These are phyloP conservation scores for Drepana arcuata DNA, from an alignment of 1,140 invertebrate genomes.

Conservation along the genomic window DNA sequence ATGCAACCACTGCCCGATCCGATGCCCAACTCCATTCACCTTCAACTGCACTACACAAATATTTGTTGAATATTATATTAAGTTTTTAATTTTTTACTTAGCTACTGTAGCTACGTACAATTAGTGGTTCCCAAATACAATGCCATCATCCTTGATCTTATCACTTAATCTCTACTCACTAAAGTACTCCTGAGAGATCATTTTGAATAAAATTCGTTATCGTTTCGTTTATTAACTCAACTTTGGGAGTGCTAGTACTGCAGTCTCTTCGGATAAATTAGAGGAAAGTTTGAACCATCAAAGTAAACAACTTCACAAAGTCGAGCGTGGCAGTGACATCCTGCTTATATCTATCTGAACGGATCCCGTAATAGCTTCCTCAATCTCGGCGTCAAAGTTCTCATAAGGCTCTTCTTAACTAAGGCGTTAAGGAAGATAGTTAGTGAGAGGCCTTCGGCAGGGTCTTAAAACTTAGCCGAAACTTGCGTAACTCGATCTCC, in stretches of 20 bases:
- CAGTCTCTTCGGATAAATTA: slow-evolving; percentile 42
- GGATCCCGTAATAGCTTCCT: slow-evolving; percentile 68
- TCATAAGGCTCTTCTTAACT: slow-evolving; percentile 68
- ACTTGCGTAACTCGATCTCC: slow-evolving; percentile 65
- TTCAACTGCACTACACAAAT: slow-evolving; percentile 64
- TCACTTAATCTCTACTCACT: background rate
- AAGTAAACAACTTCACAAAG: slow-evolving; percentile 66
- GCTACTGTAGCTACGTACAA: too few relatives aligned
- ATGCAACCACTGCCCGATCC: slow-evolving; percentile 63
- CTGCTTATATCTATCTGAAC: slow-evolving; percentile 67
- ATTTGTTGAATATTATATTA: slow-evolving; percentile 61
- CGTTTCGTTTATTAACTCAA: background rate
- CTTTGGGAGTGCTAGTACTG: slow-evolving; percentile 15
- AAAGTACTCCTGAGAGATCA: background rate
- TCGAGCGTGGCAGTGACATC: slow-evolving; percentile 66
- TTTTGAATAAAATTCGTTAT: background rate
- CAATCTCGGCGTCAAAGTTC: slow-evolving; percentile 68
- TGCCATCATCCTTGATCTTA: too few relatives aligned
- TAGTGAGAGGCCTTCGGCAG: slow-evolving; percentile 65
- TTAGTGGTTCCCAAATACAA: too few relatives aligned
- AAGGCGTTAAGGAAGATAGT: slow-evolving; percentile 70
- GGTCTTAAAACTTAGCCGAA: slow-evolving; percentile 66
- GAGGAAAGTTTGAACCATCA: slow-evolving; percentile 48
- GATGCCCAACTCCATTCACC: slow-evolving; percentile 54
- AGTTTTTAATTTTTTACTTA: too few relatives aligned